Evolutionary conservation across 2,797 vertebrate genomes (phyloP).

Genomic region (Ctenopoma multispine): DNA sequence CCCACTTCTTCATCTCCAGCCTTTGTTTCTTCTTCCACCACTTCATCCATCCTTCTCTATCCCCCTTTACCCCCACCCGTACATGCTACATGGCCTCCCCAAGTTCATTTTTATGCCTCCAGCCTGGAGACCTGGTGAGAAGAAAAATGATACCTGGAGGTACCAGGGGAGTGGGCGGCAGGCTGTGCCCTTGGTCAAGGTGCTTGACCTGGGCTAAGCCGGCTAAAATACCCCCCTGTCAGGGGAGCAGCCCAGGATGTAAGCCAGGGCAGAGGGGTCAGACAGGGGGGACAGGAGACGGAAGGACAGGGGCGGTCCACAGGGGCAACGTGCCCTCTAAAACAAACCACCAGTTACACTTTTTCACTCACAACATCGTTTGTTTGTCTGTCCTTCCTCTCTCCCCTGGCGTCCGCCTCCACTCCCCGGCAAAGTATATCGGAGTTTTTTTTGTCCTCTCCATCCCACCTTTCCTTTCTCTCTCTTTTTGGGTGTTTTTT

Average conservation of each 20-base stretch:
- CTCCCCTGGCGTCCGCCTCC: conserved; percentile 65
- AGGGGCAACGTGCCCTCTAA: conserved; percentile 77
- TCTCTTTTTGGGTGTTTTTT: conserved; percentile 34
- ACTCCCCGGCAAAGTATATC: conserved; percentile 55
- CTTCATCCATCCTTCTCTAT: conserved; percentile 43
- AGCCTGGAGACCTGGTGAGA: conserved; percentile 49
- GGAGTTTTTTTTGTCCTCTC: conserved; percentile 55
- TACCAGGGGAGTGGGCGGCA: conserved; percentile 60
- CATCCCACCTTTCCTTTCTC: conserved; percentile 32
- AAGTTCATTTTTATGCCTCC: conserved; percentile 60
- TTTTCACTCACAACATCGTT: conserved; percentile 71
- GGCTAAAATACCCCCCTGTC: conserved; percentile 82
- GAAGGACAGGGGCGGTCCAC: conserved; percentile 56
- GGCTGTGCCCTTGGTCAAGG: conserved; percentile 82
- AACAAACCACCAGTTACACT: conserved; percentile 82
- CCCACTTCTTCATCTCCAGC: conserved; percentile 42
- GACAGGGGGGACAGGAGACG: conserved; percentile 61
- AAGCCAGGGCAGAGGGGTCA: conserved; percentile 78
- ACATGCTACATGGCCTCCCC: conserved; percentile 40
- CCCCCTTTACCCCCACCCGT: conserved; percentile 10
- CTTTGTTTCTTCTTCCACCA: conserved; percentile 49
- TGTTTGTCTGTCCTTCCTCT: conserved; percentile 77
- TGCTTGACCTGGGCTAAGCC: conserved; percentile 83
- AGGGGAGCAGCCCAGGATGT: conserved; percentile 75
- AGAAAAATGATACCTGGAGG: conserved; percentile 70